These are phyloP conservation scores for Eufriesea mexicana DNA, from an alignment of 1,140 invertebrate species.

Conservation along the genomic window DNA sequence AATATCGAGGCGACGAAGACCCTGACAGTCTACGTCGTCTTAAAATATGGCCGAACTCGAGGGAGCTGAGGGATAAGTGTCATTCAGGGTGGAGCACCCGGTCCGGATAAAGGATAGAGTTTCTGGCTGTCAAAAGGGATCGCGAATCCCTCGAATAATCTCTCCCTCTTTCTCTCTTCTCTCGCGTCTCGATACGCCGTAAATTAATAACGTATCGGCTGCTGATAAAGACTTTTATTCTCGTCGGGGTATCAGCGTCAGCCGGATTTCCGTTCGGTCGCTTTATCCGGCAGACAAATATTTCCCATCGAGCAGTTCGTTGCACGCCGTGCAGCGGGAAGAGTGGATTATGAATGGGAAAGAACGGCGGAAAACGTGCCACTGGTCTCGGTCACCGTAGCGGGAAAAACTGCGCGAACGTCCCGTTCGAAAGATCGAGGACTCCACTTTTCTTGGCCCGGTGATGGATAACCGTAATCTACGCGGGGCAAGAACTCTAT, in stretches of 20 bases:
- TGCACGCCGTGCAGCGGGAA: not conserved
- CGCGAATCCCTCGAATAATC: constrained; percentile 12
- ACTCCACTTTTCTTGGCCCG: not conserved
- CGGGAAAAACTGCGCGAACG: not conserved
- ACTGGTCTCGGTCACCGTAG: not conserved
- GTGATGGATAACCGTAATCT: constrained; percentile 21
- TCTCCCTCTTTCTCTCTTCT: not conserved
- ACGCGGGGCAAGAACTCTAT: not conserved
- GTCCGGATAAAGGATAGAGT: constrained; percentile 36
- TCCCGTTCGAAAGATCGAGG: not conserved
- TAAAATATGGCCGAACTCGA: constrained; percentile 36
- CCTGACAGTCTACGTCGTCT: constrained; percentile 22
- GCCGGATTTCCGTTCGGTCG: not conserved
- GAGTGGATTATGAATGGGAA: not conserved
- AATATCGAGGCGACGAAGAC: constrained; percentile 34
- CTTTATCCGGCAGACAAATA: not conserved
- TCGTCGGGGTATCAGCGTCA: not conserved
- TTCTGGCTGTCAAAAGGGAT: constrained; percentile 38
- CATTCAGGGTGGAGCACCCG: constrained; percentile 1
- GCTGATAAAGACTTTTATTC: not conserved
- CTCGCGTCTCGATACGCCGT: not conserved
- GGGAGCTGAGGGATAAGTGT: constrained; percentile 20
- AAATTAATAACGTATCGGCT: constrained; percentile 24
- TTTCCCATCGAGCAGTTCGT: not conserved
- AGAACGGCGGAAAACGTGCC: not conserved